These are phyloP conservation scores for Rotaria sp. DNA, from an alignment of 2,888 invertebrate species.

Conservation along the genomic window DNA sequence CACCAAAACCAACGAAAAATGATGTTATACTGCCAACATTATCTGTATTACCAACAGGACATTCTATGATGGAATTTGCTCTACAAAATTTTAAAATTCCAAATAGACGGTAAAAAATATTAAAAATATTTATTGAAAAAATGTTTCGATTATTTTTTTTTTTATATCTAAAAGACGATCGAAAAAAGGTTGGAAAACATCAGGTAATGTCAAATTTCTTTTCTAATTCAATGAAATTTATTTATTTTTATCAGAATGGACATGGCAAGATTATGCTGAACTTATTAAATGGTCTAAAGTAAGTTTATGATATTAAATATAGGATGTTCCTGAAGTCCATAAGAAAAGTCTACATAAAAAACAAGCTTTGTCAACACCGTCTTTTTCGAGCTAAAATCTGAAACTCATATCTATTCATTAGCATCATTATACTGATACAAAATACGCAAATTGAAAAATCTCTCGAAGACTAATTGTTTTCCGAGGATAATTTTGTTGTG, in stretches of 20 bases:
- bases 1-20: neutral
- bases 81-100: constrained; percentile 75
- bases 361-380: too few relatives aligned
- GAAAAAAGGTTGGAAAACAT: neutral
- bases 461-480: too few relatives aligned
- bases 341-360: too few relatives aligned
- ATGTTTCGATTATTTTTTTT: neutral
- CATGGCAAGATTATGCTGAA: constrained; percentile 91
- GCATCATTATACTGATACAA: too few relatives aligned
- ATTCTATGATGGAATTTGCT: constrained; percentile 89
- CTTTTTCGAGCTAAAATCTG: too few relatives aligned
- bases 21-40: neutral
- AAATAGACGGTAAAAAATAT: neutral
- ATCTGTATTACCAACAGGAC: constrained; percentile 61
- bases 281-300: constrained; percentile 83
- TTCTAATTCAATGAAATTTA: neutral
- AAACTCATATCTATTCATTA: too few relatives aligned
- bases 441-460: too few relatives aligned
- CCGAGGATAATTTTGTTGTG: too few relatives aligned
- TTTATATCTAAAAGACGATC: neutral
- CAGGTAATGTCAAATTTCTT: neutral
- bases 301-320: constrained; percentile 41
- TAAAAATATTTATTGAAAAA: neutral
- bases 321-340: too few relatives aligned
- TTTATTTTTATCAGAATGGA: constrained; percentile 63